phyloP scores from a whole-genome alignment of 2,113 vertebrate species.

The Vanacampus margaritifer region DNA sequence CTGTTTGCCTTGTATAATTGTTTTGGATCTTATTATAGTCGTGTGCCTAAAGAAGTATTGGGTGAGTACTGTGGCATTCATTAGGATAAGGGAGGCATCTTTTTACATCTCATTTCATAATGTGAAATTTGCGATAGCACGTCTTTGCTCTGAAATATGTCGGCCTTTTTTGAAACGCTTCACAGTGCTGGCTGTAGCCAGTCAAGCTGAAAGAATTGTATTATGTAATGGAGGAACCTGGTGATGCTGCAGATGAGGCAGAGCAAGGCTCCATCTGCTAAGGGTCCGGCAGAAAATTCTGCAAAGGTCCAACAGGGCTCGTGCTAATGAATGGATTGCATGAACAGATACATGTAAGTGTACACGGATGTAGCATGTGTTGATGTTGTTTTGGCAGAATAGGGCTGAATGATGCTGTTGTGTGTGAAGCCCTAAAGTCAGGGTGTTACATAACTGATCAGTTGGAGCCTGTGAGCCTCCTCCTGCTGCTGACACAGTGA shows the following conservation, averaged over 20 bases:
- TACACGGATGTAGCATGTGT: neutral
- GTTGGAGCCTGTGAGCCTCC: slow-evolving; percentile 29
- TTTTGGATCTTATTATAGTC: neutral
- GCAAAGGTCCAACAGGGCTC: neutral
- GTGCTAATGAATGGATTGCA: neutral
- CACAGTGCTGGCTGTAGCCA: slow-evolving; percentile 1
- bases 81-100: neutral
- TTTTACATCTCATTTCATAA: neutral
- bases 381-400: neutral
- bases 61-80: neutral
- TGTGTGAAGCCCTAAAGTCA: slow-evolving; percentile 39
- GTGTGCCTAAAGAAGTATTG: neutral
- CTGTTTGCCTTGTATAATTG: neutral
- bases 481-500: slow-evolving; percentile 39
- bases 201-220: neutral
- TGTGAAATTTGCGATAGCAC: neutral
- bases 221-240: slow-evolving; percentile 43
- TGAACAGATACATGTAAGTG: neutral
- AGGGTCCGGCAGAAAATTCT: slow-evolving; percentile 21
- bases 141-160: slow-evolving; percentile 5
- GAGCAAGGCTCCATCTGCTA: slow-evolving; percentile 17
- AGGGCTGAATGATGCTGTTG: slow-evolving; percentile 23
- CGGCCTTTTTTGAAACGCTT: slow-evolving; percentile 1
- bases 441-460: slow-evolving; percentile 39
- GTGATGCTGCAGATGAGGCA: slow-evolving; percentile 26